Evolutionary conservation across 2,113 vertebrate species (phyloP), one percentile per base, ranked within the genome.

Genomic region (Xiphophorus maculatus): DNA sequence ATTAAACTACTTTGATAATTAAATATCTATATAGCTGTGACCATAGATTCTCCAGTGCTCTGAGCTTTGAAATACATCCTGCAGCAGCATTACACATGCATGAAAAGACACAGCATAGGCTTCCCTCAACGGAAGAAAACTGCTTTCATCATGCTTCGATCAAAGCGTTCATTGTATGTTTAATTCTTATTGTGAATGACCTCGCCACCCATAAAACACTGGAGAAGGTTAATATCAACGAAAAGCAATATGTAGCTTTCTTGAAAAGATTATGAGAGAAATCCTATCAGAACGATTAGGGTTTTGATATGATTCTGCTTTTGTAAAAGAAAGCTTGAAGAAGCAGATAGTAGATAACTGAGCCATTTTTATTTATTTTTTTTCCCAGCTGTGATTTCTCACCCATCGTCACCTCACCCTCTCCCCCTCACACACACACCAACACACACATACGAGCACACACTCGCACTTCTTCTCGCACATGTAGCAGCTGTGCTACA

Each of bases 271-370:
- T 17, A 79, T 73, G 63, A 33, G 61, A 66, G 69, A 63, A 51
- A 69, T 69, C 63, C 63, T 5, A 66, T n/a, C 67, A 74, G 35
- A 76, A 22, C 5, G 15, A 48, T 48, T 19, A 48, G 42, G 42
- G 44, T 17, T 48, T 17, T 48, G 15, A 19, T 5, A 19, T 48
- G 44, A 77, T 74, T 81, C 37, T 66, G 66, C 44, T 70, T 72
- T 81, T 74, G 35, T 12, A 37, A 30, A 40, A 69, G 82, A 61
- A 77, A 28, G 65, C 73, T 32, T 61, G 58, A 73, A 81, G 77
- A 84, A 69, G 33, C 79, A 82, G 14, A 9, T 6, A 44, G 84
- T 88, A 91, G 91, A 92, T 91, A 90, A 87, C 73, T 63, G 84
- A 86, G 83, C 5, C 7, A 58, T 58, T 54, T 33, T 33, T 33